Evolutionary conservation across 2,888 invertebrate genomes (phyloP).

Genomic region (Chironomus tentans): DNA sequence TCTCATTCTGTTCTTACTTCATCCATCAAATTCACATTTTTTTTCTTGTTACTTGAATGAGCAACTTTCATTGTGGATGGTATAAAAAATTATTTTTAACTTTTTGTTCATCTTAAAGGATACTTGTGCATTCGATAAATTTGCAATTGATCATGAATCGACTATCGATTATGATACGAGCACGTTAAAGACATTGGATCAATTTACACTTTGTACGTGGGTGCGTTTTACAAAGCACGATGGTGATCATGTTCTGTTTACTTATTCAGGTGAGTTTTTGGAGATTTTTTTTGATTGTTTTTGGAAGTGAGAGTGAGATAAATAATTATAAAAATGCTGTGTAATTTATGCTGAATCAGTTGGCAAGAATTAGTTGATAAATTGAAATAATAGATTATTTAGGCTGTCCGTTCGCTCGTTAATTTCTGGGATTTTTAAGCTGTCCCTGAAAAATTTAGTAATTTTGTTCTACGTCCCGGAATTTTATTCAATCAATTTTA

Average conservation of each 20-base stretch:
- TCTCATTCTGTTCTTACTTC: not conserved
- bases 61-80: not conserved
- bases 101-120: slow-evolving; percentile 38
- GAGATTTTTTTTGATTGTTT: not conserved
- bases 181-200: slow-evolving; percentile 62
- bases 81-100: not conserved
- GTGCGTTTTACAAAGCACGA: slow-evolving; percentile 72
- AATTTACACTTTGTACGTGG: slow-evolving; percentile 79
- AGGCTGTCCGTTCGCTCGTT: too few relatives aligned
- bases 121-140: slow-evolving; percentile 59
- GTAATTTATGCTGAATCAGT: too few relatives aligned
- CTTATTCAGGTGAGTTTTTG: slow-evolving; percentile 63
- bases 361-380: too few relatives aligned
- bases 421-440: too few relatives aligned
- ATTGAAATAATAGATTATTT: too few relatives aligned
- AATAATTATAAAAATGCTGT: not conserved
- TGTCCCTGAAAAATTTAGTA: too few relatives aligned
- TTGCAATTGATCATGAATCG: slow-evolving; percentile 57
- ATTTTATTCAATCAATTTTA: too few relatives aligned
- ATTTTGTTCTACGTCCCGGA: too few relatives aligned
- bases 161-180: slow-evolving; percentile 60
- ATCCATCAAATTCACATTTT: not conserved
- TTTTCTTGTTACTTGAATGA: not conserved
- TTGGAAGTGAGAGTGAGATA: not conserved
- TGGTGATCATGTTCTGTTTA: slow-evolving; percentile 72